These are phyloP conservation scores for Hypomecis atomaria DNA, from an alignment of 2,888 invertebrate genomes.

Conservation along the genomic window DNA sequence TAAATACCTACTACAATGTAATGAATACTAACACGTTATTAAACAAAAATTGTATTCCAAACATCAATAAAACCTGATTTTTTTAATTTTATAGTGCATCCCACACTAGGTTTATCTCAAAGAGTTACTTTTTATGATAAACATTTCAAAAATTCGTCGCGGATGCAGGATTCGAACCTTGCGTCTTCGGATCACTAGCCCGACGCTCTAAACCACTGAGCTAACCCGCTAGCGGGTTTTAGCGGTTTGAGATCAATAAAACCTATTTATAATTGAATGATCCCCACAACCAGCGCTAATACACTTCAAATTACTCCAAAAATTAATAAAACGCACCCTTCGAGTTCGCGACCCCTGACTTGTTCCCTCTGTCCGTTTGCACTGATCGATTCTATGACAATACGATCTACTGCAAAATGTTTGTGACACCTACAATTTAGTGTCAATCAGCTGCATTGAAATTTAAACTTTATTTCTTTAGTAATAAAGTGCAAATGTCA, in stretches of 20 bases:
- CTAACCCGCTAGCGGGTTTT: too few relatives aligned
- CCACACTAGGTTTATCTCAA: too few relatives aligned
- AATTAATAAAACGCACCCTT: constrained; percentile 69
- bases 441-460: constrained; percentile 46
- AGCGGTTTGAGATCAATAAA: background rate
- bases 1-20: too few relatives aligned
- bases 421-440: constrained; percentile 69
- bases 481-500: constrained; percentile 38
- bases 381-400: constrained; percentile 64
- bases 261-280: constrained; percentile 33
- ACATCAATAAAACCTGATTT: background rate
- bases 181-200: too few relatives aligned
- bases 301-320: constrained; percentile 49
- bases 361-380: constrained; percentile 53
- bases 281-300: constrained; percentile 40
- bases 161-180: too few relatives aligned
- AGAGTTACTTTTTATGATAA: too few relatives aligned
- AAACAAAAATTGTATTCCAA: background rate
- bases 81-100: too few relatives aligned
- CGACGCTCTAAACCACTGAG: too few relatives aligned
- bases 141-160: too few relatives aligned
- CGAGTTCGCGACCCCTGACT: constrained; percentile 49
- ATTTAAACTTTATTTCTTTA: constrained; percentile 13
- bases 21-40: too few relatives aligned
- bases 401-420: constrained; percentile 65